Percentiles rank a stretch among this genome's conserved stretches.
These are phyloP conservation scores for Pygathrix nemaeus DNA, from an alignment of 2,113 vertebrate genomes.

Conservation along the genomic window DNA sequence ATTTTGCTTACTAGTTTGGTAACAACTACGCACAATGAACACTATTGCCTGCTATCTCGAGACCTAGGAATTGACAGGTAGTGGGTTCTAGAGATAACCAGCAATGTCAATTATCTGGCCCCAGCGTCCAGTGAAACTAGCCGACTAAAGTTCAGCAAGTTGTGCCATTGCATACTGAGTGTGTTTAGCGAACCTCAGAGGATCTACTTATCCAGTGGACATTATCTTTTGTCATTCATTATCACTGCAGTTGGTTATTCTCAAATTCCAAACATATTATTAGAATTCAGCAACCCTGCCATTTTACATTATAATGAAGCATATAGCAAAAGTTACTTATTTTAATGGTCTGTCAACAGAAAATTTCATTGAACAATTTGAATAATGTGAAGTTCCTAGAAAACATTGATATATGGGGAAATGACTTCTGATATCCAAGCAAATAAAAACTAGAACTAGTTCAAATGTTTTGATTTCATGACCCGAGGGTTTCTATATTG, in stretches of 20 bases:
- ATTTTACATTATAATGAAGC: slow-evolving; percentile 43
- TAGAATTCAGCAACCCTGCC: slow-evolving; percentile 19
- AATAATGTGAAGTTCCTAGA: background rate
- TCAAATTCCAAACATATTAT: slow-evolving; percentile 30
- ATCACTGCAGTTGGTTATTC: background rate
- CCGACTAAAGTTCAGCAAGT: background rate
- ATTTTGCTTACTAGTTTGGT: slow-evolving; percentile 57
- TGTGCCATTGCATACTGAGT: slow-evolving; percentile 20
- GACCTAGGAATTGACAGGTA: slow-evolving; percentile 34
- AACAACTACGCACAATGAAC: background rate
- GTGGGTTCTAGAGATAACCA: slow-evolving; percentile 48
- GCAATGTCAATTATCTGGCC: slow-evolving; percentile 45
- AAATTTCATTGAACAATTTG: background rate
- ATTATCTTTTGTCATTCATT: slow-evolving; percentile 27
- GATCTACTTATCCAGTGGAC: background rate
- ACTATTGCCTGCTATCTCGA: background rate
- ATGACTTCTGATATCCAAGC: background rate
- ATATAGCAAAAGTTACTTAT: background rate
- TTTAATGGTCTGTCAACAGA: slow-evolving; percentile 39
- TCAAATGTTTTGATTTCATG: background rate
- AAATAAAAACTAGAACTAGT: background rate
- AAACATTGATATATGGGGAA: background rate
- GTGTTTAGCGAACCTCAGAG: slow-evolving; percentile 23
- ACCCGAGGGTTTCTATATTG: background rate
- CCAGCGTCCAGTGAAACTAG: background rate